Evolutionary conservation across 2,797 vertebrate genomes (phyloP), one percentile per base, ranked within the genome.

Genomic region (Paedocypris micromegethes): DNA sequence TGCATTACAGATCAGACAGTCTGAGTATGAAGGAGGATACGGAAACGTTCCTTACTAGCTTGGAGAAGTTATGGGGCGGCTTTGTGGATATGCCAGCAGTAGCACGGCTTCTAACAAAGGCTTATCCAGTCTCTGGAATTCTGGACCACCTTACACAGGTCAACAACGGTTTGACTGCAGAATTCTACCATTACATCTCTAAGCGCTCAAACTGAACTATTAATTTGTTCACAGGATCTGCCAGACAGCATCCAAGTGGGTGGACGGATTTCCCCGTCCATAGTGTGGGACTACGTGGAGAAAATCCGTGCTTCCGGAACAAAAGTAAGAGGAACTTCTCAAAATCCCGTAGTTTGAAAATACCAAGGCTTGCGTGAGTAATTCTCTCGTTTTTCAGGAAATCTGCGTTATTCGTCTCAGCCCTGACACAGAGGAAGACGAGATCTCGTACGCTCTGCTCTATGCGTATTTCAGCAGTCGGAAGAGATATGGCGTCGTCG

Each of bases 391-490:
- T 50, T 37, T 37, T 9, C 72, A 99, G 97, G 97, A 99, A 84
- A 93, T 98, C 73, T 98, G 96, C 75, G 88, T 99, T 75, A 91
- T 99, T 85, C 94, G 96, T 73, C 99, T 99, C 75, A 87, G 90
- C 67, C 96, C 97, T 0, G 96, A 93, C 73, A 97, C 96, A 1
- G 97, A 99, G 80, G 97, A 99, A 84, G 97, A 99, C 79, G 95
- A 99, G 80, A 98, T 99, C 81, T 94, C 95, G 47, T 99, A 99
- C 5, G 93, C 96, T 0, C 86, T 97, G 70, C 78, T 99, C 51
- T 98, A 94, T 5, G 95, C 97, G 2, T 99, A 99, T 85, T 99
- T 99, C 86, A 99, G 94, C 85, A 99, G 97, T 79, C 92, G 97
- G 46, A 96, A 88, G 74, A 94, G 97, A 77, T 99, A 98, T 0